These are phyloP conservation scores for Dinomys branickii DNA, from an alignment of 2,113 vertebrate species.

Conservation along the genomic window DNA sequence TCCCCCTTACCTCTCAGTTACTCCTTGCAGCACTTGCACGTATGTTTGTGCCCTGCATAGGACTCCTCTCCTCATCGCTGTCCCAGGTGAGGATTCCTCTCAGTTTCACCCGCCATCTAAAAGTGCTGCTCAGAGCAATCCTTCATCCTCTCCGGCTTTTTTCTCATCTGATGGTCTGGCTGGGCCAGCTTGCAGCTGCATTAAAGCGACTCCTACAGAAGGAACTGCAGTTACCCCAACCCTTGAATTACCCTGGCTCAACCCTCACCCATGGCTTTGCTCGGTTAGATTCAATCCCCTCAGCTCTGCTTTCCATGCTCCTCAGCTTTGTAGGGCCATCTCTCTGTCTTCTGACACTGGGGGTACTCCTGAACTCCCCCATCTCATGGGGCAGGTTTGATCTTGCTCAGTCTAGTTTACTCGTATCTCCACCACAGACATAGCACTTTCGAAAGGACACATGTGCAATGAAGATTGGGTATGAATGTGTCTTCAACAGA, in stretches of 20 bases:
- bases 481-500: no score
- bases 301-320: background rate
- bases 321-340: background rate
- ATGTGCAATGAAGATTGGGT: no score
- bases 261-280: background rate
- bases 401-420: background rate
- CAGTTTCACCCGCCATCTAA: background rate
- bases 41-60: no score
- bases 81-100: no score
- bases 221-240: background rate
- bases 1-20: background rate
- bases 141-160: background rate
- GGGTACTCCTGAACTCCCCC: background rate
- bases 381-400: background rate
- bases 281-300: rapidly evolving
- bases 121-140: background rate
- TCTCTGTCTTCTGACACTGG: background rate
- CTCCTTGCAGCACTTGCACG: no score
- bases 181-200: background rate
- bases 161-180: background rate
- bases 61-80: no score
- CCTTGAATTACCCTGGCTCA: background rate
- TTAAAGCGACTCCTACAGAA: background rate
- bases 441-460: no score
- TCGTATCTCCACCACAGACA: background rate